These are phyloP conservation scores for Halichoeres trimaculatus DNA, from an alignment of 2,113 vertebrate genomes.

Conservation along the genomic window DNA sequence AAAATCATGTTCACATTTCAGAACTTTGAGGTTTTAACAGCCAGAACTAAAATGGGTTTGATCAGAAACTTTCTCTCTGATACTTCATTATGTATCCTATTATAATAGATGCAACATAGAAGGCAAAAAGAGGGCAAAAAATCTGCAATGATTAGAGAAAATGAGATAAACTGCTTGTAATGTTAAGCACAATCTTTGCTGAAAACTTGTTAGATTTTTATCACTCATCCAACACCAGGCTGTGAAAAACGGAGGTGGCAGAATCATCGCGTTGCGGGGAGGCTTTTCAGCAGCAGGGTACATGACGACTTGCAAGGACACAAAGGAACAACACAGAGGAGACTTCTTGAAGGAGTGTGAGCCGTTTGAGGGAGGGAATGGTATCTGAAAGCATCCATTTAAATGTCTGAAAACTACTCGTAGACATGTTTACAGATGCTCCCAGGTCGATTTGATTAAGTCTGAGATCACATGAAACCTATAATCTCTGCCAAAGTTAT, in stretches of 20 bases:
- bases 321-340: conserved; percentile 30
- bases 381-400: not conserved
- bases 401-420: not conserved
- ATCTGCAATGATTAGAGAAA: not conserved
- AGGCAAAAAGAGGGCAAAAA: not conserved
- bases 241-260: conserved; percentile 25
- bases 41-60: not conserved
- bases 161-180: not conserved
- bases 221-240: conserved; percentile 18
- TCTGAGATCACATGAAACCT: not conserved
- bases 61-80: not conserved
- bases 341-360: not conserved
- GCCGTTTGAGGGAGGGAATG: not conserved
- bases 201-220: conserved; percentile 3
- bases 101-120: not conserved
- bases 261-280: conserved; percentile 22
- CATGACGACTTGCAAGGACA: conserved; percentile 33
- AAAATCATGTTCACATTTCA: not conserved
- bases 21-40: not conserved
- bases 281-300: conserved; percentile 39
- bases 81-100: not conserved
- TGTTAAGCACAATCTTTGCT: not conserved
- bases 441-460: not conserved
- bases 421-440: not conserved
- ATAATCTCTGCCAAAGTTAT: conserved; percentile 1